These are phyloP conservation scores for Tetramorium parvispinum DNA, from an alignment of 1,140 invertebrate species.

Conservation along the genomic window DNA sequence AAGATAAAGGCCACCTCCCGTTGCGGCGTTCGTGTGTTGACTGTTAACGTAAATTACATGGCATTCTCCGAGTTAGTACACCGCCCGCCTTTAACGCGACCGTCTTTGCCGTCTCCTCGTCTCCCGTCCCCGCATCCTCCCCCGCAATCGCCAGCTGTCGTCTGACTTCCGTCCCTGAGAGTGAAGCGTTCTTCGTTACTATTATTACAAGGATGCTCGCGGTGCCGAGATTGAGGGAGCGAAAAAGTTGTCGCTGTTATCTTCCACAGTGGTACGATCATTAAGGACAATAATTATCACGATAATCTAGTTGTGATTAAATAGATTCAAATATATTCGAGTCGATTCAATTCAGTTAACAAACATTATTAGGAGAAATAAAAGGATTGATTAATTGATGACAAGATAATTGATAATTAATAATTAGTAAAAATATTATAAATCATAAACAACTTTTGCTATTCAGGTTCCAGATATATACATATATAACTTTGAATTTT, in stretches of 20 bases:
- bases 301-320: neutral
- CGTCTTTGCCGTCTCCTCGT: conserved; percentile 28
- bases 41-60: conserved; percentile 75
- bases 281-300: conserved; percentile 19
- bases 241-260: conserved; percentile 39
- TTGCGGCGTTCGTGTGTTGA: conserved; percentile 44
- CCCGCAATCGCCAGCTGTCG: conserved; percentile 75
- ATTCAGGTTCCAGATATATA: neutral
- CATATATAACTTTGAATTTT: neutral
- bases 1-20: conserved; percentile 36
- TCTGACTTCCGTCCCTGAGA: conserved; percentile 77
- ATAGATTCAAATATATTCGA: neutral
- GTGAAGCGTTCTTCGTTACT: conserved; percentile 59
- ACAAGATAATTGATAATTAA: neutral
- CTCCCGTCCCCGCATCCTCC: conserved; percentile 13
- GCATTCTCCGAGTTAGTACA: conserved; percentile 43
- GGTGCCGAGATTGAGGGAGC: conserved; percentile 49
- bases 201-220: conserved; percentile 74
- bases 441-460: neutral
- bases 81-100: conserved; percentile 67
- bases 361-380: neutral
- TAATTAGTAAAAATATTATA: neutral
- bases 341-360: neutral
- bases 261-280: conserved; percentile 8
- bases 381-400: neutral